Percentiles rank a stretch among this genome's conserved stretches.
These are phyloP conservation scores for human DNA, from an alignment of 2,113 vertebrate genomes.

Conservation along the genomic window GRCh38 chr7:50088001-50088500, in stretches of 20 bases:
- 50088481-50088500: not conserved
- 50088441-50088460: conserved; percentile 1
- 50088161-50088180: not conserved
- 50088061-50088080: not conserved
- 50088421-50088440: not conserved
- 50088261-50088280: not conserved
- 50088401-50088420: not conserved
- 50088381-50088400: not conserved
- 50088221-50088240: not conserved
- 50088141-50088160: not conserved
- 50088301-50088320: not conserved
- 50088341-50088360: not conserved
- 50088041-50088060: not conserved
- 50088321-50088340: not conserved
- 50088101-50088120: not conserved
- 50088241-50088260: not conserved
- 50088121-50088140: not conserved
- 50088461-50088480: not conserved
- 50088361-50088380: not conserved
- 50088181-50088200: not conserved
- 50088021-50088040: not conserved
- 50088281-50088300: not conserved
- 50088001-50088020: not conserved
- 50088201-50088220: not conserved
- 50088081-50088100: not conserved